Base-by-base conservation (phyloP, 2,797 vertebrate species). In the Pogonophryne albipinna region DNA sequence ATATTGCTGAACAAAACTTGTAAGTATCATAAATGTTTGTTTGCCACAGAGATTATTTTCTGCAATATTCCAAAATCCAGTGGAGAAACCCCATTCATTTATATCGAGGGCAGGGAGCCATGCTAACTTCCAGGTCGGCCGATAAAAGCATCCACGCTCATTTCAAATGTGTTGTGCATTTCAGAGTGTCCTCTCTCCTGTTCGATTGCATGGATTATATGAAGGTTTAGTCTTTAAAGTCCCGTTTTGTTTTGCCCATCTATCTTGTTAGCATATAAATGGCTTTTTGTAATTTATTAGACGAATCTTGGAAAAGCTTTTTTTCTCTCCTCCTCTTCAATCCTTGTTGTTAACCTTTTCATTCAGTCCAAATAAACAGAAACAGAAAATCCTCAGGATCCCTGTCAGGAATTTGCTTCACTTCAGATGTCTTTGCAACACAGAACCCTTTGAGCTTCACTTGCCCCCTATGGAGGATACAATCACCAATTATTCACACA, bases 251-350 rank as follows among this genome's bases (percentile, higher is more conserved):
- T 82, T 74, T 74, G 71, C 62, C 65, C 70, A 66, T 88, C 82
- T 71, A 61, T 69, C 80, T 86, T 88, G 70, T 89, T 87, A 79
- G 79, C 77, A 87, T 91, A 87, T 88, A 91, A 89, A 89, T 87
- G 27, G 89, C 85, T 82, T 87, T 82, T 66, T 71, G 82, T 89
- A 89, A 90, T 88, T 88, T 79, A 62, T 68, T 27, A 10, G 41
- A 67, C 44, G 62, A 80, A 83, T 84, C 76, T 62, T 79, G 71
- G 14, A 86, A 80, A 73, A 45, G 74, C 71, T 71, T 72, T 64
- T 53, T 57, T 49, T 10, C 1, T 66, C 45, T 49, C 50, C 63
- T 47, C 34, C 42, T 27, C 27, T 41, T 46, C 17, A 51, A 47
- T 74, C 61, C 46, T 49, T 68, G 74, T 74, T 87, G 79, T 80